Percentiles rank a stretch among this genome's conserved stretches.
phyloP scores from a whole-genome alignment of 2,113 vertebrate species.

The Jaculus jaculus region DNA sequence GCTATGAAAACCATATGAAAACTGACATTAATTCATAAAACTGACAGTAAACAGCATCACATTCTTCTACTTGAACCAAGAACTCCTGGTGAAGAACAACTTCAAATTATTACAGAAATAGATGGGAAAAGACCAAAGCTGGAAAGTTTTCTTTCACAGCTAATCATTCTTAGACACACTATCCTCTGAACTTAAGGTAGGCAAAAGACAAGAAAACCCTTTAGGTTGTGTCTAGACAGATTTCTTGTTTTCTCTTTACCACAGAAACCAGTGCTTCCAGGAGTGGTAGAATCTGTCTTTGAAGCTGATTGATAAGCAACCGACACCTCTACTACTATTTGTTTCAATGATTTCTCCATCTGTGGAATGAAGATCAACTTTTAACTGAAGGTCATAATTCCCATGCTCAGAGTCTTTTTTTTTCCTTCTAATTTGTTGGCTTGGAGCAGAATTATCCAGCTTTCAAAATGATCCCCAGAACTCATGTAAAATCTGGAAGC shows the following conservation, averaged over 20 bases:
- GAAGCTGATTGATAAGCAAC: not conserved
- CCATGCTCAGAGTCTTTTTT: not conserved
- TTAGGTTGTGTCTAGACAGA: not conserved
- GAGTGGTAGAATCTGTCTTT: slow-evolving; percentile 6
- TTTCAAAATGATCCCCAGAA: not conserved
- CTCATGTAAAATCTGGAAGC: too few relatives aligned
- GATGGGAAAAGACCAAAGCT: not conserved
- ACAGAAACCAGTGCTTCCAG: not conserved
- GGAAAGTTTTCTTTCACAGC: not conserved
- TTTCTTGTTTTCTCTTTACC: not conserved
- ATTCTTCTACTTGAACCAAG: slow-evolving; percentile 17
- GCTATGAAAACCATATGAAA: slow-evolving; percentile 14
- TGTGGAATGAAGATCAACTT: not conserved
- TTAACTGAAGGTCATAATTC: slow-evolving; percentile 35
- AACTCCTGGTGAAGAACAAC: slow-evolving; percentile 18
- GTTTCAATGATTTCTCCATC: not conserved
- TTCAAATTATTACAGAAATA: slow-evolving; percentile 39
- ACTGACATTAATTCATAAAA: slow-evolving; percentile 50
- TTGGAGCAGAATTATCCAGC: slow-evolving; percentile 8
- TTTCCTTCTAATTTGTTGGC: not conserved
- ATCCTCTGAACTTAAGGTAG: slow-evolving; percentile 18
- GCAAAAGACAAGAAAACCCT: slow-evolving; percentile 1
- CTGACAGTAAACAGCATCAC: slow-evolving; percentile 28
- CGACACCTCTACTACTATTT: not conserved
- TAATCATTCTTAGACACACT: slow-evolving; percentile 11